Percentiles rank a stretch among this genome's conserved stretches.
Evolutionary conservation across 2,113 vertebrate species (phyloP).

Genomic region (Microtus pennsylvanicus): DNA sequence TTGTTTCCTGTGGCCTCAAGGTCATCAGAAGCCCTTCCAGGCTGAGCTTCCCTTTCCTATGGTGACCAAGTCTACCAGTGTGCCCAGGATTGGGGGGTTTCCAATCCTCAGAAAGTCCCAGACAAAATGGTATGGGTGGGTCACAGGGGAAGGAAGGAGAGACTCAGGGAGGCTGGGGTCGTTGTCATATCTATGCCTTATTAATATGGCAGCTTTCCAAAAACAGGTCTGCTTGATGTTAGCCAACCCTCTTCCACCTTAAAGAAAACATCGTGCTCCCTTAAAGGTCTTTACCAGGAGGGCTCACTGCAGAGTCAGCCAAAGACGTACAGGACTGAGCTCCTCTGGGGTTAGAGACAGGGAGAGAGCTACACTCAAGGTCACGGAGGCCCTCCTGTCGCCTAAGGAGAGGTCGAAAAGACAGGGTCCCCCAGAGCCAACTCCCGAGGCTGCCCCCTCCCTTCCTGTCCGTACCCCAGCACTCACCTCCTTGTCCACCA

Average conservation of each 20-base stretch:
- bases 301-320: neutral
- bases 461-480: accelerated
- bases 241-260: neutral
- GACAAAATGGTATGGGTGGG: neutral
- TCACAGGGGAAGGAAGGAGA: neutral
- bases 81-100: neutral
- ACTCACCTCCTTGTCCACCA: conserved; percentile 90
- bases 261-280: neutral
- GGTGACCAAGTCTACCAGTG: neutral
- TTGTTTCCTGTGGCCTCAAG: neutral
- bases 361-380: neutral
- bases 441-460: neutral
- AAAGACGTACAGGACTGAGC: neutral
- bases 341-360: accelerated
- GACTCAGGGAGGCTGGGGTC: neutral
- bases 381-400: neutral
- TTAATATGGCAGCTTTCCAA: neutral
- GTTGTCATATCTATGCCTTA: too few species aligned
- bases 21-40: neutral
- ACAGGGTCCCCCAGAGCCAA: neutral
- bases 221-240: neutral
- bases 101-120: neutral
- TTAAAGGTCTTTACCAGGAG: neutral
- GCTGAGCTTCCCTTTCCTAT: neutral
- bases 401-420: neutral